These are phyloP conservation scores for Sanderia malayensis DNA, from an alignment of 30 jellyfish, hydroid and myxozoan species.

Conservation along the genomic window DNA sequence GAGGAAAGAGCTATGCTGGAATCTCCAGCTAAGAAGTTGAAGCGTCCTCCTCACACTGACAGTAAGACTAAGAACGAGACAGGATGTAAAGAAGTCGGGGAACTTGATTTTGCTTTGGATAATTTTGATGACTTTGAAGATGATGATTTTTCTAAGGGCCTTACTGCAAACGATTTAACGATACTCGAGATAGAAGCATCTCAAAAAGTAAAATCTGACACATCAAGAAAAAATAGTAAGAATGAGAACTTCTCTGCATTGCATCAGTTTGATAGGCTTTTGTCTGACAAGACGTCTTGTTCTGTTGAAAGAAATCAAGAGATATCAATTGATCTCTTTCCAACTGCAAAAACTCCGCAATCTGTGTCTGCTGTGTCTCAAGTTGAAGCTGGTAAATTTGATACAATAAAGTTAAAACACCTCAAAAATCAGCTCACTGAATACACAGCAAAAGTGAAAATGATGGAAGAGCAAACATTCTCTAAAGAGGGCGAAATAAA, in stretches of 20 bases:
- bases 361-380: not conserved
- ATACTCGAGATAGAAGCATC: conserved; percentile 48
- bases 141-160: conserved; percentile 53
- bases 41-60: too few species aligned
- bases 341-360: conserved; percentile 9
- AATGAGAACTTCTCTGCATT: not conserved
- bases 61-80: not conserved
- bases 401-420: not conserved
- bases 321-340: conserved; percentile 35
- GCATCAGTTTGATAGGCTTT: conserved; percentile 9
- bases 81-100: conserved; percentile 1
- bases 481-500: conserved; percentile 90
- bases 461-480: conserved; percentile 38
- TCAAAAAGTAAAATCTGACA: not conserved
- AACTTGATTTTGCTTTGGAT: not conserved
- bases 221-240: not conserved
- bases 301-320: conserved; percentile 18
- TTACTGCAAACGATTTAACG: conserved; percentile 44
- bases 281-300: not conserved
- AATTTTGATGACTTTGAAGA: conserved; percentile 46
- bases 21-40: conserved; percentile 8
- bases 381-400: not conserved
- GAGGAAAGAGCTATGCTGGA: not conserved
- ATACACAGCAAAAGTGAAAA: conserved; percentile 31
- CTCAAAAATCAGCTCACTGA: conserved; percentile 38